phyloP scores from a whole-genome alignment of 2,113 vertebrate genomes.

The Hemicordylus capensis region DNA sequence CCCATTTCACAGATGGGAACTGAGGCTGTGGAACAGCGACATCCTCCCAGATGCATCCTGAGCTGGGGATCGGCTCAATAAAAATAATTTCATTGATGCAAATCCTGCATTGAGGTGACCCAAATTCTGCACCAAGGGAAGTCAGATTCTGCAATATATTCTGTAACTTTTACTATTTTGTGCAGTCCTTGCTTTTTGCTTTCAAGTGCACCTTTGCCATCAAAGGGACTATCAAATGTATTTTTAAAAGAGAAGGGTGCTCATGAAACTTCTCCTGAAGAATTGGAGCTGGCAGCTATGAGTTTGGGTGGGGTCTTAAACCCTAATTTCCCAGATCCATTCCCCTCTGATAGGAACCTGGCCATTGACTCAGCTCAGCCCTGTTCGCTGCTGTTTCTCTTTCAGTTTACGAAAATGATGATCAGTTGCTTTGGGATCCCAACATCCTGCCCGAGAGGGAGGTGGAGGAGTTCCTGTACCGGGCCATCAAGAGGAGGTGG shows the following conservation, averaged over 20 bases:
- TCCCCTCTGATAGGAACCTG: neutral
- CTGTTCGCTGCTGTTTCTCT: slow-evolving; percentile 8
- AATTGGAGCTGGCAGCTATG: too few species aligned
- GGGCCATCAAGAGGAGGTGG: slow-evolving; percentile 76
- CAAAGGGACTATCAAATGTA: neutral
- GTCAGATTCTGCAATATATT: too few species aligned
- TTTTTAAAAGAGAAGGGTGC: neutral
- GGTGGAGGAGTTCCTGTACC: slow-evolving; percentile 89
- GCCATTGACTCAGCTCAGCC: slow-evolving; percentile 20
- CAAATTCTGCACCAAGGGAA: too few species aligned
- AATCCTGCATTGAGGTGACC: too few species aligned
- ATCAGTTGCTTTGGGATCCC: slow-evolving; percentile 94
- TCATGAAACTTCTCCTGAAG: neutral
- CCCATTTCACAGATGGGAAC: neutral
- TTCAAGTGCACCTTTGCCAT: neutral
- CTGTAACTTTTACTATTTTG: neutral
- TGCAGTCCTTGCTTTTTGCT: neutral
- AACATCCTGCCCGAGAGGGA: slow-evolving; percentile 82
- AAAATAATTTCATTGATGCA: too few species aligned
- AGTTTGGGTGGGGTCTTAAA: neutral
- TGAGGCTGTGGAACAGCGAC: neutral
- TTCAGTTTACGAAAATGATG: slow-evolving; percentile 86
- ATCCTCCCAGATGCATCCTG: too few species aligned
- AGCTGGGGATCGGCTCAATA: too few species aligned
- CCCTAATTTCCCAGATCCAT: neutral